These are phyloP conservation scores for Venustaconcha ellipsiformis DNA, from an alignment of 1,140 invertebrate species.

Conservation along the genomic window DNA sequence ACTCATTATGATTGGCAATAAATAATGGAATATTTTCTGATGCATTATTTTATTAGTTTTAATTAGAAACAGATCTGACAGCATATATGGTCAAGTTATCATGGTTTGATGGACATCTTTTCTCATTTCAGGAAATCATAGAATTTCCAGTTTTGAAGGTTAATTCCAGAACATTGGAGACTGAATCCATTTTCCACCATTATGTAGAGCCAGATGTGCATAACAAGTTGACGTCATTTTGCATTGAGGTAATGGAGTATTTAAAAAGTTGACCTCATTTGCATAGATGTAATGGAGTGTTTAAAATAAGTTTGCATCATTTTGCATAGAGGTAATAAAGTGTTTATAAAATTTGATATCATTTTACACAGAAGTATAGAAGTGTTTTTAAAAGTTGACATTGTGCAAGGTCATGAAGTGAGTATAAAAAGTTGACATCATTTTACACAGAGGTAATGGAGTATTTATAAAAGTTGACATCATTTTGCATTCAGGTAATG, in stretches of 20 bases:
- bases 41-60: no score
- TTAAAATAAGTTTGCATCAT: no score
- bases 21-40: no score
- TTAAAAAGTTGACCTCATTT: background rate
- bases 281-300: no score
- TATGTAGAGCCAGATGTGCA: constrained; percentile 74
- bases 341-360: background rate
- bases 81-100: no score
- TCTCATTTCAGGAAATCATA: constrained; percentile 75
- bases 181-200: constrained; percentile 74
- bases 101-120: background rate
- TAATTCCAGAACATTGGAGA: constrained; percentile 71
- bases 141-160: constrained; percentile 77
- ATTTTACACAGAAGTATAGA: no score
- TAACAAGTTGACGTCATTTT: constrained; percentile 73
- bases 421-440: constrained; percentile 62
- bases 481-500: no score
- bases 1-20: no score
- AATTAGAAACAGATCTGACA: no score
- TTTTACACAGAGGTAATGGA: constrained; percentile 73
- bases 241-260: constrained; percentile 69
- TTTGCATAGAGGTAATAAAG: constrained; percentile 27
- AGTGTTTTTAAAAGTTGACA: no score
- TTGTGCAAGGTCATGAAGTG: no score
- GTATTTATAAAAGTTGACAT: background rate